Percentiles rank a stretch among this genome's conserved stretches.
These are phyloP conservation scores for Mythimna ferrago DNA, from an alignment of 2,888 invertebrate genomes.

Conservation along the genomic window DNA sequence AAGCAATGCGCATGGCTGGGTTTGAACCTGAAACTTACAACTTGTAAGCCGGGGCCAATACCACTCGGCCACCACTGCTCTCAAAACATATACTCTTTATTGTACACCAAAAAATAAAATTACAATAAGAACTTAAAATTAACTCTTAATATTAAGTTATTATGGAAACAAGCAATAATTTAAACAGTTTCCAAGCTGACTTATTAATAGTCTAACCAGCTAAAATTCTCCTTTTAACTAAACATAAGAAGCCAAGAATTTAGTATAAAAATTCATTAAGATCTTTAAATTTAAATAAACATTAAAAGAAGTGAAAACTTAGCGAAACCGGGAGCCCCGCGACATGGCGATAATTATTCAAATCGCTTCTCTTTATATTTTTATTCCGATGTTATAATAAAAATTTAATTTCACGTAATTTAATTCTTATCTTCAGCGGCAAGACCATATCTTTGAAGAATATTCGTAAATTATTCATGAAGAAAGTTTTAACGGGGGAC, in stretches of 20 bases:
- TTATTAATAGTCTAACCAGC: background rate
- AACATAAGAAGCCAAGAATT: conserved; percentile 22
- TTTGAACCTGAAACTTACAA: no score
- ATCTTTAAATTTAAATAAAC: conserved; percentile 56
- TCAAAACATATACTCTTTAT: no score
- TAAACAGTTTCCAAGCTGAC: background rate
- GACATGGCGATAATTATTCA: conserved; percentile 83
- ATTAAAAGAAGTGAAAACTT: conserved; percentile 71
- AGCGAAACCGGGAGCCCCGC: conserved; percentile 67
- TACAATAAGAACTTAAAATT: no score
- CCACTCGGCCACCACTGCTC: no score
- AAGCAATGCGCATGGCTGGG: no score
- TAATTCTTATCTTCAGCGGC: conserved; percentile 88
- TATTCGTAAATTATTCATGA: conserved; percentile 90
- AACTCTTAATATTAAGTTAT: no score
- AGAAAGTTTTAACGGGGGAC: conserved; percentile 89
- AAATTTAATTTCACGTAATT: conserved; percentile 88
- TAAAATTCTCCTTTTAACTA: background rate
- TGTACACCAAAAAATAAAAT: no score
- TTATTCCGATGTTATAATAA: conserved; percentile 85
- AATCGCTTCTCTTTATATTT: conserved; percentile 84
- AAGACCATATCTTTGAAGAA: conserved; percentile 89
- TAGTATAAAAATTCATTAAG: conserved; percentile 48
- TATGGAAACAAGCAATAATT: background rate
- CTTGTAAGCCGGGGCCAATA: no score